Evolutionary conservation across 2,797 vertebrate genomes (phyloP).

Genomic region (Pitangus sulphuratus): DNA sequence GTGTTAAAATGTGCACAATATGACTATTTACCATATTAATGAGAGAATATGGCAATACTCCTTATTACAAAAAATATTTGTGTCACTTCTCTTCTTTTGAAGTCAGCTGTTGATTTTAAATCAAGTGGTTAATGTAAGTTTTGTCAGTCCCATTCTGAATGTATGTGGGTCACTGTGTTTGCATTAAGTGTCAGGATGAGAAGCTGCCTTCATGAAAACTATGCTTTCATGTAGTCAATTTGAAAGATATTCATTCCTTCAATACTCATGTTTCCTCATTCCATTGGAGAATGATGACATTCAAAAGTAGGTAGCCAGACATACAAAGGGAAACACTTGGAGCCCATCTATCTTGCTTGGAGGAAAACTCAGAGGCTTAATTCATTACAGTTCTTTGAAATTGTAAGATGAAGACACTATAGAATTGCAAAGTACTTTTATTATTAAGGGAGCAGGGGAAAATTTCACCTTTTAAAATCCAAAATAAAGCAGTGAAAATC

Average conservation of each 20-base stretch:
- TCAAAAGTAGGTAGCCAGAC: constrained; percentile 10
- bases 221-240: constrained; percentile 51
- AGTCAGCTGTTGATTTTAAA: constrained; percentile 61
- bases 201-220: constrained; percentile 10
- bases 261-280: constrained; percentile 29
- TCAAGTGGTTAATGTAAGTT: not conserved
- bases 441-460: not conserved
- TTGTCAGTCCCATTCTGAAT: constrained; percentile 36
- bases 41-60: constrained; percentile 41
- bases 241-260: constrained; percentile 31
- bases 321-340: constrained; percentile 16
- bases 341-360: constrained; percentile 11
- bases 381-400: constrained; percentile 43
- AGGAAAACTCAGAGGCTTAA: constrained; percentile 8
- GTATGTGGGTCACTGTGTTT: constrained; percentile 65
- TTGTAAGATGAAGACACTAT: not conserved
- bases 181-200: constrained; percentile 14
- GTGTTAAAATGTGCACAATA: constrained; percentile 55
- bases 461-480: not conserved
- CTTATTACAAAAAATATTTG: constrained; percentile 45
- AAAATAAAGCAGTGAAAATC: not conserved
- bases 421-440: not conserved
- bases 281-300: not conserved
- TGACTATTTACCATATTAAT: constrained; percentile 71
- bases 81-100: constrained; percentile 67